Conservation (phyloP, 2,113 vertebrate species). For the Coregonus clupeaformis region DNA sequence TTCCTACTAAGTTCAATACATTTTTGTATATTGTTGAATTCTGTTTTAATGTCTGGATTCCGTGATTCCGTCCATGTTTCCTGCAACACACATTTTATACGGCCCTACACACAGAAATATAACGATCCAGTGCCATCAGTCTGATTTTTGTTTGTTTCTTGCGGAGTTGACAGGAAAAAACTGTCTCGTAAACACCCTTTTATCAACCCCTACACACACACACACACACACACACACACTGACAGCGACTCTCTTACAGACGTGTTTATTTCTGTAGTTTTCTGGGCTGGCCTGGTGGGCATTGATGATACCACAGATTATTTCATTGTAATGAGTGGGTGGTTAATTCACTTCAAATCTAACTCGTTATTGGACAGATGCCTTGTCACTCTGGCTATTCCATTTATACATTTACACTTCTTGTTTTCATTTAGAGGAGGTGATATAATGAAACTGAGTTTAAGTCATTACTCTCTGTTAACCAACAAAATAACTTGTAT, state of each 20-base stretch:
- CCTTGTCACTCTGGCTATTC: not conserved
- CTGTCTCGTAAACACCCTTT: too few relatives aligned
- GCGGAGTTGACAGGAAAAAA: too few relatives aligned
- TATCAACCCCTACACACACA: not conserved
- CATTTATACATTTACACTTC: not conserved
- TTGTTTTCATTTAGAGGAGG: not conserved
- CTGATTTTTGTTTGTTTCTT: too few relatives aligned
- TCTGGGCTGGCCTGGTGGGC: not conserved
- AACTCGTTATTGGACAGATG: not conserved
- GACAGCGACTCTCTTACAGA: not conserved
- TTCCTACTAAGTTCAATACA: too few relatives aligned
- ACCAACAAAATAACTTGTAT: too few relatives aligned
- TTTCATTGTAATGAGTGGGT: not conserved
- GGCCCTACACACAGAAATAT: too few relatives aligned
- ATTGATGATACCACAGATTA: not conserved
- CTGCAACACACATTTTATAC: too few relatives aligned
- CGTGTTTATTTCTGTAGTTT: not conserved
- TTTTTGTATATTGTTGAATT: too few relatives aligned
- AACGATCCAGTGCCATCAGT: too few relatives aligned
- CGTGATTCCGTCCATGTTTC: too few relatives aligned
- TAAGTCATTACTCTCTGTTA: not conserved
- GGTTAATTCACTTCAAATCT: not conserved
- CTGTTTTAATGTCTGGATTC: too few relatives aligned
- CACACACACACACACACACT: not conserved
- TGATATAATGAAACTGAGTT: not conserved